Percentiles rank a stretch among this genome's conserved stretches.
Evolutionary conservation across 2,888 invertebrate species (phyloP).

Genomic region (Deilephila porcellus): DNA sequence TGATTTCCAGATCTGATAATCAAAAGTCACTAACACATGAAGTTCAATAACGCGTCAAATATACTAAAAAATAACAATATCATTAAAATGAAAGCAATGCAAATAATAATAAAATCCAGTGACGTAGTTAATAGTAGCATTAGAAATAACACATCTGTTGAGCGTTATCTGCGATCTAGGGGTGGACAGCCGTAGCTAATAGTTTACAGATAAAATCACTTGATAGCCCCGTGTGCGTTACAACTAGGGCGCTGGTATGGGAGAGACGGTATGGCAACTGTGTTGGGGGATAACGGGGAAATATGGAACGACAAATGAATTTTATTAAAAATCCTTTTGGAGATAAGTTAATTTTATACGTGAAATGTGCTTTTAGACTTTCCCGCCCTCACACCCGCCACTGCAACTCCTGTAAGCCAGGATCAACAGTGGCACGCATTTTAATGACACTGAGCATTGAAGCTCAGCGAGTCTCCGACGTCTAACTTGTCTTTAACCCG

Average conservation of each 20-base stretch:
- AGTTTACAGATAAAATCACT: conserved; percentile 33
- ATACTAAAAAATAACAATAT: too few relatives aligned
- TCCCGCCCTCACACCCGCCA: too few relatives aligned
- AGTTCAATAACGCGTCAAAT: too few relatives aligned
- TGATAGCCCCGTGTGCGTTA: conserved; percentile 33
- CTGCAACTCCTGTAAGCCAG: too few relatives aligned
- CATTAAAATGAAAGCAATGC: background rate
- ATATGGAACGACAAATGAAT: background rate
- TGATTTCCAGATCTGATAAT: too few relatives aligned
- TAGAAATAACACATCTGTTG: conserved; percentile 33
- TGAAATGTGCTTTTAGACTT: too few relatives aligned
- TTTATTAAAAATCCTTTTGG: background rate
- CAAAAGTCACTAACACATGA: too few relatives aligned
- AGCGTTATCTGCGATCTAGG: conserved; percentile 57
- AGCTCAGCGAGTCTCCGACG: too few relatives aligned
- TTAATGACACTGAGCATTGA: too few relatives aligned
- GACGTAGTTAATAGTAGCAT: conserved; percentile 13
- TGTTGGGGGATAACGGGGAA: background rate
- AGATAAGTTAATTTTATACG: too few relatives aligned
- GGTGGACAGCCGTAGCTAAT: conserved; percentile 49
- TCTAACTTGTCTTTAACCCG: too few relatives aligned
- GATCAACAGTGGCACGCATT: too few relatives aligned
- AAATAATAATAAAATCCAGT: background rate
- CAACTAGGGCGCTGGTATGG: background rate
- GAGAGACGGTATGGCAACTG: conserved; percentile 8